Evolutionary conservation across 1,140 invertebrate genomes (phyloP).

Genomic region (Heliothis virescens): DNA sequence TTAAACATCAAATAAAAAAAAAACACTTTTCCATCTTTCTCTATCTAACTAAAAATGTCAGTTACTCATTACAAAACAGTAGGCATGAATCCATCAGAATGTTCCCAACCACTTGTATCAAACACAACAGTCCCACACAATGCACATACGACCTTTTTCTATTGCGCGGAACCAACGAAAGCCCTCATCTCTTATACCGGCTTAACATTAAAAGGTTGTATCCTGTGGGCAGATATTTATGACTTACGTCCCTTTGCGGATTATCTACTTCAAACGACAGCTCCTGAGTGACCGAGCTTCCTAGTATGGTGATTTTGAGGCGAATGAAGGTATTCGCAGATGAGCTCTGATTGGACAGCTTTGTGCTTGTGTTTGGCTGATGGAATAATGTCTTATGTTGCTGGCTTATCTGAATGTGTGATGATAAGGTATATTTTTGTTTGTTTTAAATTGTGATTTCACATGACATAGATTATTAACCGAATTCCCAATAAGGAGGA

Average conservation of each 20-base stretch:
- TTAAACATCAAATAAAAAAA: too few species aligned
- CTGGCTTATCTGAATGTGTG: not conserved
- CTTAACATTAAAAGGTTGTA: slow-evolving; percentile 49
- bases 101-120: not conserved
- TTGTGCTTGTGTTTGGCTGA: not conserved
- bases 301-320: slow-evolving; percentile 26
- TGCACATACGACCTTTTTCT: slow-evolving; percentile 9
- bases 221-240: slow-evolving; percentile 42
- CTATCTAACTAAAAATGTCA: too few species aligned
- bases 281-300: slow-evolving; percentile 34
- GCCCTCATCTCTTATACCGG: slow-evolving; percentile 45
- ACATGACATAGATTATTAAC: not conserved
- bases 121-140: not conserved
- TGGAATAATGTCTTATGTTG: not conserved
- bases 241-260: slow-evolving; percentile 25
- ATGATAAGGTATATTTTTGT: not conserved
- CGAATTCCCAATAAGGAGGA: too few species aligned
- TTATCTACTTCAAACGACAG: slow-evolving; percentile 39
- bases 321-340: not conserved
- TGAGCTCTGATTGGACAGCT: not conserved
- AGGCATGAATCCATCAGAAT: not conserved
- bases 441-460: not conserved
- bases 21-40: too few species aligned
- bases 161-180: not conserved
- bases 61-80: not conserved